Percentiles rank a stretch among this genome's conserved stretches.
Evolutionary conservation across 2,888 invertebrate species (phyloP).

Genomic region (Mythimna lalbum): DNA sequence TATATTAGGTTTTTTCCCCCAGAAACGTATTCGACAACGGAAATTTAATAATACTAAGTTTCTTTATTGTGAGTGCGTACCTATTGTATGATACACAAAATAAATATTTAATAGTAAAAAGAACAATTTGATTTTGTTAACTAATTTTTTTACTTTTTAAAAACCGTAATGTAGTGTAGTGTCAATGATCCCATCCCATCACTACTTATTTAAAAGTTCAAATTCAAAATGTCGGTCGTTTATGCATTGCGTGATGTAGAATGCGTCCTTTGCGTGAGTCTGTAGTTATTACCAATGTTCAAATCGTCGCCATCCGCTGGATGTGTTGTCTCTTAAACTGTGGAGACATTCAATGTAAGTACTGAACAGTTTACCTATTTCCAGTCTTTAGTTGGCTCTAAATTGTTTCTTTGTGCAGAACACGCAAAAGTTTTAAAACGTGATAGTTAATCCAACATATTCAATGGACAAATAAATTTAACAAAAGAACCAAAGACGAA

Average conservation of each 20-base stretch:
- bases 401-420: not conserved
- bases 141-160: slow-evolving; percentile 1
- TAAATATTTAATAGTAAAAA: no score
- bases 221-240: slow-evolving; percentile 52
- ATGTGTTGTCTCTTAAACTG: slow-evolving; percentile 56
- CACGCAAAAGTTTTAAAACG: not conserved
- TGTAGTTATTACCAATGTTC: slow-evolving; percentile 71
- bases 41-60: slow-evolving; percentile 23
- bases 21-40: slow-evolving; percentile 29
- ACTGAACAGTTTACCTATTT: slow-evolving; percentile 30
- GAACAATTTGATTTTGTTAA: not conserved
- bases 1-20: slow-evolving; percentile 35
- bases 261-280: slow-evolving; percentile 72
- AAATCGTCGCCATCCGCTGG: slow-evolving; percentile 75
- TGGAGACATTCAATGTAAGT: slow-evolving; percentile 48
- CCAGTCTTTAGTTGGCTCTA: slow-evolving; percentile 7
- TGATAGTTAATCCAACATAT: slow-evolving; percentile 23
- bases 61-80: slow-evolving; percentile 9
- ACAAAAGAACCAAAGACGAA: slow-evolving; percentile 44
- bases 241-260: slow-evolving; percentile 62
- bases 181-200: slow-evolving; percentile 52
- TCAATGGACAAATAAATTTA: slow-evolving; percentile 27
- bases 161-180: slow-evolving; percentile 11
- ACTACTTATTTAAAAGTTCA: slow-evolving; percentile 14
- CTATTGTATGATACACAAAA: not conserved